These are phyloP conservation scores for Pristionchus fissidentatus DNA, from an alignment of 2,888 invertebrate genomes.

Conservation along the genomic window DNA sequence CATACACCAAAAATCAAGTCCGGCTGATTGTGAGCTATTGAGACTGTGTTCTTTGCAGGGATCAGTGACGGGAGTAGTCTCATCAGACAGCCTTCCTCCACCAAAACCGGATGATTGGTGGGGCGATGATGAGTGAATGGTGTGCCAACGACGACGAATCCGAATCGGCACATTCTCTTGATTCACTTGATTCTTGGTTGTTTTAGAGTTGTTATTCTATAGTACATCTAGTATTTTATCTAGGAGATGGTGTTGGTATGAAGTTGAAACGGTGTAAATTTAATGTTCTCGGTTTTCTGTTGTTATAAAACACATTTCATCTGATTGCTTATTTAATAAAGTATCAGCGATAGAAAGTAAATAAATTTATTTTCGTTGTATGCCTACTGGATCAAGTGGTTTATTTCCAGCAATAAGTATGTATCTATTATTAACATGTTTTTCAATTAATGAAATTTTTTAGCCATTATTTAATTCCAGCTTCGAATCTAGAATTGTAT, in stretches of 20 bases:
- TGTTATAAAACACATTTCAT: constrained; percentile 6
- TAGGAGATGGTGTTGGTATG: background rate
- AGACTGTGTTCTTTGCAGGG: constrained; percentile 14
- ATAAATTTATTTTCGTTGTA: no score
- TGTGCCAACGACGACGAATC: constrained; percentile 12
- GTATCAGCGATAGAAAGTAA: no score
- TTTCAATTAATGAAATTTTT: no score
- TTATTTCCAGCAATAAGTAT: no score
- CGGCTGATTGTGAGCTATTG: background rate
- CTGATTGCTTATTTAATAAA: no score
- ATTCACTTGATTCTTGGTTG: background rate
- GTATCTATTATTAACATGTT: no score
- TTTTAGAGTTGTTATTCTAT: background rate
- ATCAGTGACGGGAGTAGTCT: constrained; percentile 37
- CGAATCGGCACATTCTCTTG: background rate
- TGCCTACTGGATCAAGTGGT: no score
- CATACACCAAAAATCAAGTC: background rate
- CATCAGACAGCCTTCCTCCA: background rate
- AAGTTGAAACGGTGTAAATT: constrained; percentile 18
- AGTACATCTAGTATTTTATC: background rate
- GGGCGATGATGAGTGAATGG: constrained; percentile 52
- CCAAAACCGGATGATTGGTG: constrained; percentile 55
- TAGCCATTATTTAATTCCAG: no score
- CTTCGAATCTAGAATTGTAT: no score
- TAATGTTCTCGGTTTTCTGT: constrained; percentile 28